Conservation (phyloP, 2,113 vertebrate genomes). For the Eulemur rufifrons region DNA sequence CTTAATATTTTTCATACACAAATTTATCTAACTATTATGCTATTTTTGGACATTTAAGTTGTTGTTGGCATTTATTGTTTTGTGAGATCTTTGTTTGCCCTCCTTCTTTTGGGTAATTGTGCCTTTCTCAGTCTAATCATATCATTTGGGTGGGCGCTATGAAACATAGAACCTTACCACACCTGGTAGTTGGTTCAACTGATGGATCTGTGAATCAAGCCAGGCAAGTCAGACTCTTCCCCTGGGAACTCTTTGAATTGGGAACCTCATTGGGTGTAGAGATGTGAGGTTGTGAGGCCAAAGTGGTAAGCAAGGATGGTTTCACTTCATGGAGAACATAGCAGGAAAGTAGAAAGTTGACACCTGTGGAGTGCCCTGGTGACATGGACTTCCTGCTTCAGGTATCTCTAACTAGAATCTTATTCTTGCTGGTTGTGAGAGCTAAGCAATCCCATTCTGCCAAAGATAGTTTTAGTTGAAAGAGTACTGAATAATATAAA, state of each 20-base stretch:
- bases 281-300: background rate
- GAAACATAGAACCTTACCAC: background rate
- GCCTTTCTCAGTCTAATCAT: background rate
- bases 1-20: conserved; percentile 9
- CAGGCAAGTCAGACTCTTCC: background rate
- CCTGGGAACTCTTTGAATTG: background rate
- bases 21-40: background rate
- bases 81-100: conserved; percentile 1
- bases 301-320: background rate
- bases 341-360: background rate
- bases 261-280: background rate
- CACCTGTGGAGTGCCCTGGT: background rate
- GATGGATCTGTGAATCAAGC: background rate
- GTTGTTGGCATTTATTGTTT: background rate
- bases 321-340: background rate
- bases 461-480: background rate
- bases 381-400: background rate
- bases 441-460: background rate
- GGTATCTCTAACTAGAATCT: background rate
- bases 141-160: background rate
- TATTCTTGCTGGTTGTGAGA: background rate
- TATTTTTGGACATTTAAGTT: background rate
- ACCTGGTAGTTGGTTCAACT: background rate
- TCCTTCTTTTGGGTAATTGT: background rate
- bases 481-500: background rate